Conservation (phyloP, 2,797 vertebrate species). For the Chaunax sp. region DNA sequence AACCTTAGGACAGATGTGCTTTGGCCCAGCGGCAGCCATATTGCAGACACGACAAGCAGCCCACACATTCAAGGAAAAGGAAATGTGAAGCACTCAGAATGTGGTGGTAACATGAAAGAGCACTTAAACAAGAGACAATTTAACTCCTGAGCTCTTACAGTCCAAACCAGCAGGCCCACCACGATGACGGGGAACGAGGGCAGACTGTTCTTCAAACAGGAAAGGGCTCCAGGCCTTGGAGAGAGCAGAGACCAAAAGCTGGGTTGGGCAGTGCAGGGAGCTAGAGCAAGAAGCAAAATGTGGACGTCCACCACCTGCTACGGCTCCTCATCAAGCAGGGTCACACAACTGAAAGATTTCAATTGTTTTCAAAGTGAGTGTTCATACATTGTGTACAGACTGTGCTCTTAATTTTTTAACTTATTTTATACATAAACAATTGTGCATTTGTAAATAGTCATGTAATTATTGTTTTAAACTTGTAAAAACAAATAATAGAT, state of each 20-base stretch:
- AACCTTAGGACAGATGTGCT: slow-evolving; percentile 54
- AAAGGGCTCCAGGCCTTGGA: slow-evolving; percentile 22
- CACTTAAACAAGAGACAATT: slow-evolving; percentile 62
- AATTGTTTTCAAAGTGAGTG: slow-evolving; percentile 77
- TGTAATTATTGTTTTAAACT: slow-evolving; percentile 98
- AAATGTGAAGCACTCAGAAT: slow-evolving; percentile 79
- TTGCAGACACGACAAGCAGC: slow-evolving; percentile 7
- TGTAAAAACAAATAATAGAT: slow-evolving; percentile 94
- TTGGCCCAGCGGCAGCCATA: slow-evolving; percentile 22
- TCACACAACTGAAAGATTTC: slow-evolving; percentile 68
- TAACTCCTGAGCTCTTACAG: slow-evolving; percentile 63
- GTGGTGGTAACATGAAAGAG: slow-evolving; percentile 48
- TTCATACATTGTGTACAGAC: slow-evolving; percentile 86
- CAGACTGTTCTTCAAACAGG: slow-evolving; percentile 11
- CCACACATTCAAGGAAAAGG: slow-evolving; percentile 28
- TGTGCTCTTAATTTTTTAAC: slow-evolving; percentile 93
- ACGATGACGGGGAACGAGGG: too few species aligned
- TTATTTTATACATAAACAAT: slow-evolving; percentile 99
- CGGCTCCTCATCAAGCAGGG: slow-evolving; percentile 55
- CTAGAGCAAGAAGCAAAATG: slow-evolving; percentile 35
- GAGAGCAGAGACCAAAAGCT: slow-evolving; percentile 51
- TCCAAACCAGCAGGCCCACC: slow-evolving; percentile 30
- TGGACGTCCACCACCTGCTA: slow-evolving; percentile 27
- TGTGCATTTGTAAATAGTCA: slow-evolving; percentile 99
- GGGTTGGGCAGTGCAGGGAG: slow-evolving; percentile 80